These are phyloP conservation scores for Heliconius hewitsoni DNA, from an alignment of 1,140 invertebrate genomes.

Conservation along the genomic window DNA sequence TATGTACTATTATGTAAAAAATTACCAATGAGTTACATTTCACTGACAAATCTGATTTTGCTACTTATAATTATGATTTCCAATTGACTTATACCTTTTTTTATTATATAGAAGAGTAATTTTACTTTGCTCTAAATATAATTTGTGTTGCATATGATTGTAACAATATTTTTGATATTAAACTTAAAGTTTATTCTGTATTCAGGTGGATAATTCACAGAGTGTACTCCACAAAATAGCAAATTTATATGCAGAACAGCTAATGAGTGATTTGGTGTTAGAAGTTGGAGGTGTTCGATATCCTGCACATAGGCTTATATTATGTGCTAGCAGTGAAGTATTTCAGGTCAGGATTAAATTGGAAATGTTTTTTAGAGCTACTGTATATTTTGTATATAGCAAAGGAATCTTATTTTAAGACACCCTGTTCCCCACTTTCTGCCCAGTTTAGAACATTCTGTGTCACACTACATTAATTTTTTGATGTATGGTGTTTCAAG, in stretches of 20 bases:
- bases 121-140: neutral
- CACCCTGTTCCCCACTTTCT: too few species aligned
- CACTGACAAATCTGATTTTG: neutral
- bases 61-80: neutral
- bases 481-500: too few species aligned
- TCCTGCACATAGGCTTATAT: constrained; percentile 94
- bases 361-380: too few species aligned
- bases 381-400: too few species aligned
- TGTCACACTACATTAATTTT: too few species aligned
- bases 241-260: constrained; percentile 89
- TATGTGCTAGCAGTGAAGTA: constrained; percentile 97
- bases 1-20: neutral
- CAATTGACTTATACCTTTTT: neutral
- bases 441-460: too few species aligned
- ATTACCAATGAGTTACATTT: neutral
- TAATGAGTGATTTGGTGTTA: constrained; percentile 93
- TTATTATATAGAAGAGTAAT: neutral
- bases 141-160: neutral
- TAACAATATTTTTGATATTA: neutral
- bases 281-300: constrained; percentile 90
- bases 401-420: too few species aligned
- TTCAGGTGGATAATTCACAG: constrained; percentile 90
- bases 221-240: constrained; percentile 91
- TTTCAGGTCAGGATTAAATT: constrained; percentile 86
- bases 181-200: constrained; percentile 17